Evolutionary conservation across 2,888 invertebrate species (phyloP).

Genomic region (Tetanocera ferruginea): DNA sequence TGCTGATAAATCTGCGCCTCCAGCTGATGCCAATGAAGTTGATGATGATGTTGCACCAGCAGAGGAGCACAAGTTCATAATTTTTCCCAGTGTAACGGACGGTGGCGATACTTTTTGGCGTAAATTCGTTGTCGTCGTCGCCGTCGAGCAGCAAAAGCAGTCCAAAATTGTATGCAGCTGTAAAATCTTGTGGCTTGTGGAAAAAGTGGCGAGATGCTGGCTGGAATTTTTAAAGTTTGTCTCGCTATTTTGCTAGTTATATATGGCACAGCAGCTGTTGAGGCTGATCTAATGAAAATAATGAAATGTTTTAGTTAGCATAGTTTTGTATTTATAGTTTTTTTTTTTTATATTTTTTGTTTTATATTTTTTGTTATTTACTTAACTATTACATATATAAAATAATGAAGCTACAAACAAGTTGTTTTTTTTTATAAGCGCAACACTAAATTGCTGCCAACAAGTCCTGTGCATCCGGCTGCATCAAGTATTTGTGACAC

Average conservation of each 20-base stretch:
- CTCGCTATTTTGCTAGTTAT: slow-evolving; percentile 5
- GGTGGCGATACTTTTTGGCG: slow-evolving; percentile 64
- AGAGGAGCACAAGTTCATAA: slow-evolving; percentile 70
- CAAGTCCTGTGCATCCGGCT: background rate
- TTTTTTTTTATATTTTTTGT: background rate
- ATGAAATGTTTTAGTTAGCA: background rate
- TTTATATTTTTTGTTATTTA: background rate
- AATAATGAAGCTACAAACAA: background rate
- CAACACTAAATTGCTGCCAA: background rate
- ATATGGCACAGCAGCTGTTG: background rate
- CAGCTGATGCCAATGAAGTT: slow-evolving; percentile 60
- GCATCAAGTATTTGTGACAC: background rate
- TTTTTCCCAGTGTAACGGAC: slow-evolving; percentile 67
- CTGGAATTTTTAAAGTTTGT: background rate
- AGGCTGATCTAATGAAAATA: background rate
- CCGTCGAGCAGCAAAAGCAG: slow-evolving; percentile 44
- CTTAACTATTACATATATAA: background rate
- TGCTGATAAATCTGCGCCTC: slow-evolving; percentile 48
- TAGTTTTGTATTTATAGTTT: background rate
- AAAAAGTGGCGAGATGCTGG: background rate
- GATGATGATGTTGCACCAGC: slow-evolving; percentile 67
- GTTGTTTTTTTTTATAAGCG: background rate
- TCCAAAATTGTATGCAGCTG: slow-evolving; percentile 34
- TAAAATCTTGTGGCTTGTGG: slow-evolving; percentile 43
- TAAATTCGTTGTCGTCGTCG: slow-evolving; percentile 50